phyloP scores from a whole-genome alignment of 1,140 invertebrate genomes.

The Vanessa atalanta region DNA sequence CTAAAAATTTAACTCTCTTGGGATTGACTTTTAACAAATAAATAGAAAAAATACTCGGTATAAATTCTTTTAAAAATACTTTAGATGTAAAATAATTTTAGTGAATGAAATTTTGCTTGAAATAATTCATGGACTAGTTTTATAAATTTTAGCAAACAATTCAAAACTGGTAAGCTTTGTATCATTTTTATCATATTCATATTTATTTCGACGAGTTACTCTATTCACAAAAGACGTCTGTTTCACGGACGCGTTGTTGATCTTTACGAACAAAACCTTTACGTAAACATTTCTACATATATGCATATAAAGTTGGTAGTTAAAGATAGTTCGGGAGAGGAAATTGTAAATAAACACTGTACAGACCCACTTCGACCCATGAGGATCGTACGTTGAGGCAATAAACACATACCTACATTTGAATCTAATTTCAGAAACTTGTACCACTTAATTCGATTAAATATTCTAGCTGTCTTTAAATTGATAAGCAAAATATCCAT shows the following conservation, averaged over 20 bases:
- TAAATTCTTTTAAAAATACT: too few species aligned
- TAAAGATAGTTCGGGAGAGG: not conserved
- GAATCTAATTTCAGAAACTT: conserved; percentile 3
- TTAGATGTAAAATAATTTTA: too few species aligned
- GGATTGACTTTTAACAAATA: too few species aligned
- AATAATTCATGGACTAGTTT: too few species aligned
- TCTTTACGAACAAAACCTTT: not conserved
- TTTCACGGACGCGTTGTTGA: not conserved
- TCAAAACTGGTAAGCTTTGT: too few species aligned
- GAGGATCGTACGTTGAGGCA: conserved; percentile 16
- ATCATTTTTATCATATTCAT: too few species aligned
- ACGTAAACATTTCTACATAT: not conserved
- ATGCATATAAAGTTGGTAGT: conserved; percentile 6
- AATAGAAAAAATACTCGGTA: too few species aligned
- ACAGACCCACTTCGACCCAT: conserved; percentile 14
- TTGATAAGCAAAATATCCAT: not conserved
- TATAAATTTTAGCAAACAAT: too few species aligned
- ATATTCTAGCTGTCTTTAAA: not conserved
- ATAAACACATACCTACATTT: not conserved
- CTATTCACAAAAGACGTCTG: too few species aligned
- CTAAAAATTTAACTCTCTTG: too few species aligned
- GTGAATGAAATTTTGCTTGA: too few species aligned
- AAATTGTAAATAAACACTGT: conserved; percentile 30
- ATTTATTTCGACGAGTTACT: too few species aligned
- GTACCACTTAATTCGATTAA: not conserved